Evolutionary conservation across 1,140 invertebrate genomes (phyloP), one percentile per base, ranked within the genome.

Genomic region (Drosophila serrata): DNA sequence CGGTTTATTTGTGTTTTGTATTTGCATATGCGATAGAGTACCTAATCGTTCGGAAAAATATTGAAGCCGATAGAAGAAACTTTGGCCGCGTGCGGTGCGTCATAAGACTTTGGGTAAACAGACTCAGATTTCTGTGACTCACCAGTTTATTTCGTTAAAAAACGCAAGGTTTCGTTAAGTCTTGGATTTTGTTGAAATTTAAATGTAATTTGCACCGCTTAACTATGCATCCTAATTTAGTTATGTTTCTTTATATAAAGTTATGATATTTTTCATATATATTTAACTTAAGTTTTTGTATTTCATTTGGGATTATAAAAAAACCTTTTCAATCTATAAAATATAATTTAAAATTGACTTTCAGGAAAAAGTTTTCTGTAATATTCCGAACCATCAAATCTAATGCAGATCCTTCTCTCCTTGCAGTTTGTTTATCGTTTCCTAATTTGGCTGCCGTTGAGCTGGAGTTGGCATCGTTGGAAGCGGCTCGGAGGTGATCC

Each of bases 401-500:
- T 24, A 40, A 27, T 24, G 15, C 19, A 11, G 9, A 51, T 37
- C 4, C 49, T 13, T 61, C 8, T 45, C 17, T 63, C 37, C 4
- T 82, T 75, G 6, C 65, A 86, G 82, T 88, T 88, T 87, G 45
- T 80, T 88, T 87, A 88, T 82, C 76, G 70, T 88, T 82, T 87
- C 84, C 82, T 82, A 86, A 87, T 90, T 91, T 91, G 87, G 87
- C 87, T 91, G 87, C 87, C 87, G 87, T 90, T 77, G 74, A 81
- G 70, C 77, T 87, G 75, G 64, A 79, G 82, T 86, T 82, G 82
- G 75, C 55, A 63, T 64, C 61, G 56, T 59, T 59, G 53, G 31
- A 11, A 27, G 61, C 31, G 51, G 37, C 31, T 51, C 31, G 39
- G 15, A 19, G 22, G 64, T 27, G 22, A 24, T 68, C 65, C 46